phyloP scores from a whole-genome alignment of 2,113 vertebrate genomes.

The Scatophagus argus region DNA sequence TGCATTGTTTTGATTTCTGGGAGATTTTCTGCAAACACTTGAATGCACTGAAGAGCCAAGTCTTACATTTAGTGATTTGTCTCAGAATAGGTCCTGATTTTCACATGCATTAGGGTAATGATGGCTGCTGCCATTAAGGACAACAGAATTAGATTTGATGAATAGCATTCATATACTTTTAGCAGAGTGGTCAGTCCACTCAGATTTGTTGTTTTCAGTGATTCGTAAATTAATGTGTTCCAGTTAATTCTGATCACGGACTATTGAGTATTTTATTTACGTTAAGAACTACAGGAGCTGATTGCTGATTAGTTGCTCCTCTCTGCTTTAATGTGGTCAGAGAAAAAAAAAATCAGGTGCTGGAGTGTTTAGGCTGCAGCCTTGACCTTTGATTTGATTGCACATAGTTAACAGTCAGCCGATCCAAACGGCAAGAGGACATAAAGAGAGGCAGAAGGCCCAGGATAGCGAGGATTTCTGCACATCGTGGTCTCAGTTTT shows the following conservation, averaged over 20 bases:
- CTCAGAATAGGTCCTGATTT: slow-evolving; percentile 20
- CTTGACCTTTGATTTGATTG: neutral
- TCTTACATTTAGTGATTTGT: slow-evolving; percentile 14
- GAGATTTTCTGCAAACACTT: slow-evolving; percentile 17
- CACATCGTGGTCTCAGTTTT: neutral
- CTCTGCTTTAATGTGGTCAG: neutral
- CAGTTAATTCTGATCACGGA: slow-evolving; percentile 14
- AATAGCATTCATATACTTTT: slow-evolving; percentile 20
- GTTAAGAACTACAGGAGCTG: slow-evolving; percentile 10
- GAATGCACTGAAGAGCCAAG: neutral
- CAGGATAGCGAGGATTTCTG: neutral
- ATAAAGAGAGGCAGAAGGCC: neutral
- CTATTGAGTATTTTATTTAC: slow-evolving; percentile 30
- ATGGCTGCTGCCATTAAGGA: slow-evolving; percentile 26
- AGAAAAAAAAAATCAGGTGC: neutral
- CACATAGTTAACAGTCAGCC: neutral
- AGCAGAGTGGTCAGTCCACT: slow-evolving; percentile 21
- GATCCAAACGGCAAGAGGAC: neutral
- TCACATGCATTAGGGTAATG: slow-evolving; percentile 25
- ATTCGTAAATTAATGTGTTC: slow-evolving; percentile 25
- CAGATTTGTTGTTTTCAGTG: neutral
- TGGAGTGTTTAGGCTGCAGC: neutral
- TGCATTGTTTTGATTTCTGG: slow-evolving; percentile 11
- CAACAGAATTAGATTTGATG: slow-evolving; percentile 35
- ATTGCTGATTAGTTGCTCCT: slow-evolving; percentile 16